These are phyloP conservation scores for Enteromius fasciolatus DNA, from an alignment of 2,797 vertebrate species.

Conservation along the genomic window DNA sequence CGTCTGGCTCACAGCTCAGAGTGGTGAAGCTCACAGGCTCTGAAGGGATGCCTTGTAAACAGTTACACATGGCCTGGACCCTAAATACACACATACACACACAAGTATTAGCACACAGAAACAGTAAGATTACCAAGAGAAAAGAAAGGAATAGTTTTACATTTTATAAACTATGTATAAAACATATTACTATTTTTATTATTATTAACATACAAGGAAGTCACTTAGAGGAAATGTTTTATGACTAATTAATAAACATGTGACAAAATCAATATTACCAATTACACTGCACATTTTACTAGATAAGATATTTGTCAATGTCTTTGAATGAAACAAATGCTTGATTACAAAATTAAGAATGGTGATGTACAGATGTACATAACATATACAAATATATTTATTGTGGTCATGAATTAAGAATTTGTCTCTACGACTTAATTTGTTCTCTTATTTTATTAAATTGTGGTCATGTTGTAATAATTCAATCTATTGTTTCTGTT, in stretches of 20 bases:
- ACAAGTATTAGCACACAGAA: neutral
- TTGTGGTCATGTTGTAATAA: neutral
- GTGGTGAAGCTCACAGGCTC: constrained; percentile 92
- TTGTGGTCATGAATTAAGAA: neutral
- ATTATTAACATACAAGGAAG: neutral
- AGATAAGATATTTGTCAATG: neutral
- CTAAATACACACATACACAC: constrained; percentile 67
- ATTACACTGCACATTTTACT: neutral
- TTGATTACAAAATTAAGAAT: neutral
- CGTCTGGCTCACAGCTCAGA: constrained; percentile 89
- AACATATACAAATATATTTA: neutral
- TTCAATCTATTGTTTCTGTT: neutral
- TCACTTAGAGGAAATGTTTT: neutral
- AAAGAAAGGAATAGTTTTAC: neutral
- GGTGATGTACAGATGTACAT: neutral
- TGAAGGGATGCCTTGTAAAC: constrained; percentile 88
- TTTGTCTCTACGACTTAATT: neutral
- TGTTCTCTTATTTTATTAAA: neutral
- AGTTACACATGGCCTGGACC: constrained; percentile 87
- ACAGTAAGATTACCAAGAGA: neutral
- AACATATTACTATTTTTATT: neutral
- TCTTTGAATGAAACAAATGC: neutral
- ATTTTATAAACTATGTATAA: neutral
- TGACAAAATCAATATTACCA: neutral
- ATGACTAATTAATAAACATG: neutral